A percentile compares a stretch with the other conserved stretches of the same genome.
Conservation (phyloP, 2,797 vertebrate species). For the Distichodus sexfasciatus region DNA sequence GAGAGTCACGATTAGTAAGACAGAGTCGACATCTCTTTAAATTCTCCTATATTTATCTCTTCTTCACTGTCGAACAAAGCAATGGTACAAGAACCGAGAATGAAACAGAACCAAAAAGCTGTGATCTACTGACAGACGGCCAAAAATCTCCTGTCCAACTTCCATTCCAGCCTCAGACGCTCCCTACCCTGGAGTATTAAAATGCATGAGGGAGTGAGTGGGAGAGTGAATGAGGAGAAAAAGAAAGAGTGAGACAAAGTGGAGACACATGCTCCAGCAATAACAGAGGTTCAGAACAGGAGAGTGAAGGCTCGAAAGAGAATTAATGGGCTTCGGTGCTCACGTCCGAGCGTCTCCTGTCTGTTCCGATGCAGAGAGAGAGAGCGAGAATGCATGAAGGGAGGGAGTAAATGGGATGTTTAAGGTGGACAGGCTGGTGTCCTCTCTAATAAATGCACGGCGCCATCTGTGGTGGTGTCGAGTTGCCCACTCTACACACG, state of each 20-base stretch:
- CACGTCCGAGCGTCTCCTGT: slow-evolving; percentile 18
- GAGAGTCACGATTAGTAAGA: slow-evolving; percentile 4
- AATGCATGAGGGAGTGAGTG: slow-evolving; percentile 4
- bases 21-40: slow-evolving; percentile 2
- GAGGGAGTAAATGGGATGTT: slow-evolving; percentile 44
- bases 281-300: slow-evolving; percentile 34
- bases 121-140: slow-evolving; percentile 19
- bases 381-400: slow-evolving; percentile 41
- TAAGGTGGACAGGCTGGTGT: slow-evolving; percentile 63
- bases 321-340: slow-evolving; percentile 43
- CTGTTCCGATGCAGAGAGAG: slow-evolving; percentile 20
- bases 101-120: slow-evolving; percentile 24
- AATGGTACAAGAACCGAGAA: slow-evolving; percentile 14
- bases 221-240: not conserved
- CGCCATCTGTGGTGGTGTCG: slow-evolving; percentile 66
- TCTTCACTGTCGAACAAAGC: not conserved
- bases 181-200: slow-evolving; percentile 20
- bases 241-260: not conserved
- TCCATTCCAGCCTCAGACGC: slow-evolving; percentile 35
- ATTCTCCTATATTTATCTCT: slow-evolving; percentile 10
- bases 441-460: slow-evolving; percentile 67
- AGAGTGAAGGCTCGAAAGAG: slow-evolving; percentile 31
- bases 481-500: slow-evolving; percentile 60
- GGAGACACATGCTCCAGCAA: slow-evolving; percentile 23
- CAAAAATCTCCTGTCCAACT: slow-evolving; percentile 22